Conservation (phyloP, 2,797 vertebrate species). For the Kryptopterus vitreolus region DNA sequence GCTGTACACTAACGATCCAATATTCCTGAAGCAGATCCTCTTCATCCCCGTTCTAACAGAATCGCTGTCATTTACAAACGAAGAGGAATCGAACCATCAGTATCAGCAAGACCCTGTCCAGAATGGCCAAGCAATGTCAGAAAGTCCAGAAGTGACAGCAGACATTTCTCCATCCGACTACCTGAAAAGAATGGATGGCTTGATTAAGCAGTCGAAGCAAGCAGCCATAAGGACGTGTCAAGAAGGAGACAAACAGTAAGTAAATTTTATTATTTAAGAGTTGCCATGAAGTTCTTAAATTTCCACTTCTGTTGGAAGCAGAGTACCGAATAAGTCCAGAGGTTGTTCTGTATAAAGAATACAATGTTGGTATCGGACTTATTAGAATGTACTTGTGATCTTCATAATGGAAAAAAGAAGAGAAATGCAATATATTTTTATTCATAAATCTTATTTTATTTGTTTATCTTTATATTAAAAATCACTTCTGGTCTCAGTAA, state of each 20-base stretch:
- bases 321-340: background rate
- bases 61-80: constrained; percentile 58
- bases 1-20: constrained; percentile 91
- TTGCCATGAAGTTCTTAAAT: background rate
- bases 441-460: too few relatives aligned
- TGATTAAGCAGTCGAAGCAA: constrained; percentile 84
- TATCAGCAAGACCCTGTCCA: constrained; percentile 20
- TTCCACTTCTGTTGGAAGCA: background rate
- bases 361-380: too few relatives aligned
- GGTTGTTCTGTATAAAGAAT: too few relatives aligned
- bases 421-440: too few relatives aligned
- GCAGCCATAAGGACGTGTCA: constrained; percentile 76
- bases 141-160: constrained; percentile 28
- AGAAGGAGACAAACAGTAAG: constrained; percentile 71
- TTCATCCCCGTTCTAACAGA: constrained; percentile 79
- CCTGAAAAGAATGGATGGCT: constrained; percentile 81
- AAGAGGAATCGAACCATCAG: constrained; percentile 42
- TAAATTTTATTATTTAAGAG: constrained; percentile 3
- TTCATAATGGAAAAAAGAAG: too few relatives aligned
- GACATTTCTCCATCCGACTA: constrained; percentile 81
- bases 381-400: background rate
- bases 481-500: background rate
- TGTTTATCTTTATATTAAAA: too few relatives aligned
- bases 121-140: constrained; percentile 44
- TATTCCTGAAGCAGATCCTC: constrained; percentile 87